Evolutionary conservation across 2,888 invertebrate species (phyloP), one percentile per base, ranked within the genome.

Genomic region (Parapristionchus giblindavisi): DNA sequence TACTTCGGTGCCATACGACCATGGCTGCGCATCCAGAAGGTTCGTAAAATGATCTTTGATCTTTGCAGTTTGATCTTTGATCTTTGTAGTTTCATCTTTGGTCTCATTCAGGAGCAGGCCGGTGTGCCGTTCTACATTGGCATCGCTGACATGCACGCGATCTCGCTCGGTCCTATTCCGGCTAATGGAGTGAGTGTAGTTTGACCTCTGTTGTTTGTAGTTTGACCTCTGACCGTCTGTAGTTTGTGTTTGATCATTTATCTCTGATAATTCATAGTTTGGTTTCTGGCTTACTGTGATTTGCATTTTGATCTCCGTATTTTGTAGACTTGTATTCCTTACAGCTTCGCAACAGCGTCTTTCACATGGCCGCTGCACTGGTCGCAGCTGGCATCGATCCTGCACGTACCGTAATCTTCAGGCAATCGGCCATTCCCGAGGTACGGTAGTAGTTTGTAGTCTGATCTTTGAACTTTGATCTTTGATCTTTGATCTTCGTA

Each of bases 381-480:
- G 88, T 98, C 80, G 96, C 95, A 0, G 94, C 94, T 89, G 98
- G 97, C 34, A 92, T 97, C 74, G 92, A 95, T 89, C 94, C 95
- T 0, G 89, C 92, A 27, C 92, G 92, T 88, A 92, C 93, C 77
- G 91, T 93, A 75, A 88, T 99, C 43, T 98, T 95, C 89, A 93
- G 93, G 38, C 32, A 66, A 87, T 97, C 61, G n/a, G 32, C 61
- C 4, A 54, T 70, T 17, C 70, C 70, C 24, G 70, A 70, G 43
- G 70, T 65, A 27, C 29, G 56, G 29, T 56, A 27, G 21, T 52
- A 24, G 24, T 52, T 52, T 21, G n/a, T n/a, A 5, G 8, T 21
- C 24, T 52, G n/a, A 5, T 52, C 52, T n/a, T 14, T n/a, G n/a
- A n/a, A n/a, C n/a, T n/a, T n/a, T n/a, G n/a, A n/a, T n/a, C n/a